A percentile compares a stretch with the other conserved stretches of the same genome.
Conservation (phyloP, 1,140 invertebrate species). For the Sesamia nonagrioides region DNA sequence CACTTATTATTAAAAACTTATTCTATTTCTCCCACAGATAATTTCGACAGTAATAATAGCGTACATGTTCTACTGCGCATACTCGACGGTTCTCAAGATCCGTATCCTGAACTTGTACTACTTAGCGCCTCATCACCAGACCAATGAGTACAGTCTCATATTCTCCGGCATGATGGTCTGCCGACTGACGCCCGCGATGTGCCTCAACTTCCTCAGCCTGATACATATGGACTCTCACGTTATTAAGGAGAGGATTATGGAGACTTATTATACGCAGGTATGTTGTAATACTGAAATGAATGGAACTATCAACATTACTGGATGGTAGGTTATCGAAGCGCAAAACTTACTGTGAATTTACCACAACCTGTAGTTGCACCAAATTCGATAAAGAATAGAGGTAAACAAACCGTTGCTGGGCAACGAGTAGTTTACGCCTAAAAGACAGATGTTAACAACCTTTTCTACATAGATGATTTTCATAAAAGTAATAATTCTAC, state of each 20-base stretch:
- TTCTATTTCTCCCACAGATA: constrained; percentile 85
- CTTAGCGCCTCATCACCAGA: constrained; percentile 98
- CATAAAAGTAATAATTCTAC: no score
- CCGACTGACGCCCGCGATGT: constrained; percentile 98
- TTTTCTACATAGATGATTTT: no score
- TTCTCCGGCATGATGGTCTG: constrained; percentile 99
- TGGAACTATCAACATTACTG: no score
- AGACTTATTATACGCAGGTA: constrained; percentile 96
- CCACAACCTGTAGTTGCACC: no score
- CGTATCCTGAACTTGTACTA: constrained; percentile 99
- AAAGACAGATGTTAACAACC: no score
- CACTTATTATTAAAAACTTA: background rate
- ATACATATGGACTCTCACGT: constrained; percentile 99
- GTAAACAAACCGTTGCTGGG: no score
- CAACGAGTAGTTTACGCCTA: no score
- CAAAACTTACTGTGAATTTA: no score
- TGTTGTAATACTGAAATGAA: no score
- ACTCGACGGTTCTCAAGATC: constrained; percentile 99
- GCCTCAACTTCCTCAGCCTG: constrained; percentile 98
- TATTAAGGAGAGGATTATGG: constrained; percentile 93
- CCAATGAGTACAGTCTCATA: constrained; percentile 99
- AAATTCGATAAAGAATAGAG: no score
- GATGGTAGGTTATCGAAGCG: no score
- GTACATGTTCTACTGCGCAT: constrained; percentile 99
- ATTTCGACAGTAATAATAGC: constrained; percentile 96